Evolutionary conservation across 2,888 invertebrate species (phyloP).

Genomic region (Lampropteryx suffumata): DNA sequence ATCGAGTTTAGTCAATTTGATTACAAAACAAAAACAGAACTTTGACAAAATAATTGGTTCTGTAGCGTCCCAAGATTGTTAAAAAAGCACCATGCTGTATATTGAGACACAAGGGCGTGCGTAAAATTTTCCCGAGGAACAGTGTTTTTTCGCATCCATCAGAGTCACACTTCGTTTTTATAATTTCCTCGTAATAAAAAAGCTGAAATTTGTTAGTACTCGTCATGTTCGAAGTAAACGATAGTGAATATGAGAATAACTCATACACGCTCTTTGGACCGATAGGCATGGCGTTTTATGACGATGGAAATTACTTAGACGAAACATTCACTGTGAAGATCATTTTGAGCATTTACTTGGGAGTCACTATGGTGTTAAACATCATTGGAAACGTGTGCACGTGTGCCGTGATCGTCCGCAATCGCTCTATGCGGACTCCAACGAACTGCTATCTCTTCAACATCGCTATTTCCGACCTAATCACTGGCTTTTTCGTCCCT

Average conservation of each 20-base stretch:
- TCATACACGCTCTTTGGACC: slow-evolving; percentile 63
- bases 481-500: slow-evolving; percentile 88
- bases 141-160: slow-evolving; percentile 47
- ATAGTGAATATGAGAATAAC: slow-evolving; percentile 50
- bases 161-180: slow-evolving; percentile 33
- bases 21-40: too few relatives aligned
- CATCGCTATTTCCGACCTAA: slow-evolving; percentile 88
- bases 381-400: slow-evolving; percentile 89
- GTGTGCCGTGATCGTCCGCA: slow-evolving; percentile 88
- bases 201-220: not conserved
- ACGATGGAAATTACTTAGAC: slow-evolving; percentile 63
- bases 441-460: slow-evolving; percentile 92
- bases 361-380: slow-evolving; percentile 86
- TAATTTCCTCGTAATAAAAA: not conserved
- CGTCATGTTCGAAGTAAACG: slow-evolving; percentile 36
- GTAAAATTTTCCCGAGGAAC: slow-evolving; percentile 34
- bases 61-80: not conserved
- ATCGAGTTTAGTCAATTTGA: too few relatives aligned
- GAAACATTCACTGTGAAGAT: slow-evolving; percentile 82
- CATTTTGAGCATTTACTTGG: slow-evolving; percentile 78
- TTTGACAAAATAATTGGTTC: not conserved
- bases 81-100: slow-evolving; percentile 44
- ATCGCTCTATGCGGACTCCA: slow-evolving; percentile 90
- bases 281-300: slow-evolving; percentile 58
- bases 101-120: slow-evolving; percentile 1